These are phyloP conservation scores for Cerastis leucographa DNA, from an alignment of 2,888 invertebrate genomes.

Conservation along the genomic window DNA sequence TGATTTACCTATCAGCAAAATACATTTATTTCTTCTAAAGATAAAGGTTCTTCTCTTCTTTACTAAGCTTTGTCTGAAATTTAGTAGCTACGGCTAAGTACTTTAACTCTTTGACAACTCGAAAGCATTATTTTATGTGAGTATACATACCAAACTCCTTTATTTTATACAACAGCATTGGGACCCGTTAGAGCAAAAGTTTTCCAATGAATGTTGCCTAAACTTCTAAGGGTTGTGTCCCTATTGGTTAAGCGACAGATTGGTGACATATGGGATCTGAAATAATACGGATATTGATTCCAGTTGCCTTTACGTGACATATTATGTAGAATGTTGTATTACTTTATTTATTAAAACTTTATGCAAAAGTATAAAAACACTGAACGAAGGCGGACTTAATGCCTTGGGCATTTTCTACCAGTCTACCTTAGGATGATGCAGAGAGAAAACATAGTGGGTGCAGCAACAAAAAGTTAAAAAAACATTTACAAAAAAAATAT, in stretches of 20 bases:
- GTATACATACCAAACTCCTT: slow-evolving; percentile 1
- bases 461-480: no score
- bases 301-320: slow-evolving; percentile 12
- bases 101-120: neutral
- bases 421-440: no score
- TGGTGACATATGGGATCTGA: slow-evolving; percentile 43
- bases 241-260: slow-evolving; percentile 48
- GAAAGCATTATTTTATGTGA: slow-evolving; percentile 19
- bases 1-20: neutral
- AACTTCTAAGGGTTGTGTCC: slow-evolving; percentile 27
- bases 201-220: slow-evolving; percentile 46
- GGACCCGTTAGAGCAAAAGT: slow-evolving; percentile 41
- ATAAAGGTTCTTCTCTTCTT: neutral
- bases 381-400: no score
- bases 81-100: neutral
- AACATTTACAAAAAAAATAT: no score
- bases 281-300: slow-evolving; percentile 51
- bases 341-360: no score
- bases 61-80: neutral
- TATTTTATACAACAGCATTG: slow-evolving; percentile 25
- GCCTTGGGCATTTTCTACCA: no score
- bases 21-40: neutral
- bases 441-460: no score
- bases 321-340: neutral
- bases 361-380: no score